Base-by-base conservation (phyloP, 2,888 invertebrate species). In the Theodoxus fluviatilis region DNA sequence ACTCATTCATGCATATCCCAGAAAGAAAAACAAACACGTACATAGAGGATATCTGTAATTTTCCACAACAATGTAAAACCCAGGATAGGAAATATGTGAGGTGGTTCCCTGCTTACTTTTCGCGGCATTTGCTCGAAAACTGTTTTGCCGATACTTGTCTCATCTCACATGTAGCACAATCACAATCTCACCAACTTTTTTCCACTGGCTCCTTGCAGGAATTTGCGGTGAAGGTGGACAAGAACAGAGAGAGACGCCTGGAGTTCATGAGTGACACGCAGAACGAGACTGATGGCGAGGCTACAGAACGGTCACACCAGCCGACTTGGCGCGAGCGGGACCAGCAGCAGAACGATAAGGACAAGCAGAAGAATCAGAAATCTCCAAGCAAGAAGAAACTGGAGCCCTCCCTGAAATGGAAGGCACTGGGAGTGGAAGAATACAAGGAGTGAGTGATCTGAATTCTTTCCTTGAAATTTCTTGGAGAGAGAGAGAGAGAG, bases 321-420 rank as follows among this genome's bases (percentile, higher is more conserved):
- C 70, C 71, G 35, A 57, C 52, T 2, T 40, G 69, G 25, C 69
- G 74, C 18, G 71, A 77, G 57, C 73, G 72, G 38, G 76, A 78
- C 25, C 72, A 76, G 15, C 74, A 80, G 12, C 75, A 78, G 38
- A 79, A 81, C 22, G 78, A 80, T 28, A 75, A 78, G 68, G 81
- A 81, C 49, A 77, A 75, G 59, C 77, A 80, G 73, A 71, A 75
- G 31, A 80, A 79, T 67, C 72, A 76, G 18, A 80, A 78, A 67
- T n/a, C 74, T 43, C 78, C 79, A 68, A 79, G 76, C 57, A 81
- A 83, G 73, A 81, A 80, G 72, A 83, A 82, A 59, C 73, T 85
- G 70, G 84, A 85, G 71, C 85, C 85, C 6, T 85, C 85, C 2
- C 75, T 85, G 22, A 85, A 84, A 71, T 86, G 86, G 86, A 82